These are phyloP conservation scores for Myotis daubentonii DNA, from an alignment of 2,797 vertebrate genomes.

Conservation along the genomic window DNA sequence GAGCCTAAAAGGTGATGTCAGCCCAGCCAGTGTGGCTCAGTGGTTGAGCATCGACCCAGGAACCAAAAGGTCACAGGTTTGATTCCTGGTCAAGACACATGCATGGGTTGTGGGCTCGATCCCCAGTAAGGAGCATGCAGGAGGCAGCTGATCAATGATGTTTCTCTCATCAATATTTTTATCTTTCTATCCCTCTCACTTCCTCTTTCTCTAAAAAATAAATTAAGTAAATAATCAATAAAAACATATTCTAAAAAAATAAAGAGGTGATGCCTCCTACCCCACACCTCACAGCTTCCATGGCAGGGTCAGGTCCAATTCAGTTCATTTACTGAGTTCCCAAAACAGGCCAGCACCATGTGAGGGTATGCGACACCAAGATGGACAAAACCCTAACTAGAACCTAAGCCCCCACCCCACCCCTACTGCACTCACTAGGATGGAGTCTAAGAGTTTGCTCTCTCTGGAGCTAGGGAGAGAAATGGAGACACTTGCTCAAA, in stretches of 20 bases:
- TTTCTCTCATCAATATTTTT: too few relatives aligned
- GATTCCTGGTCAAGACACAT: too few relatives aligned
- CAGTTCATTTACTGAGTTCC: neutral
- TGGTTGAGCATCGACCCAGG: too few relatives aligned
- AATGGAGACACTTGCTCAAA: neutral
- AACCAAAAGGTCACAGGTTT: too few relatives aligned
- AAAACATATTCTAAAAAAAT: too few relatives aligned
- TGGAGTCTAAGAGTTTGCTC: neutral
- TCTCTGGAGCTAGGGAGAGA: neutral
- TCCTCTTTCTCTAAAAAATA: too few relatives aligned
- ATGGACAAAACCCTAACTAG: neutral
- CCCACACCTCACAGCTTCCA: neutral
- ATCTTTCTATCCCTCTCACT: too few relatives aligned
- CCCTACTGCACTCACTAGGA: neutral
- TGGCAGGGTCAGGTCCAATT: fast-evolving
- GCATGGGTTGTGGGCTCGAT: too few relatives aligned
- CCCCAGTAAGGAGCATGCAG: too few relatives aligned
- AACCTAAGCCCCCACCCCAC: neutral
- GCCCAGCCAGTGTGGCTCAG: too few relatives aligned
- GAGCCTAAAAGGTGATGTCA: neutral
- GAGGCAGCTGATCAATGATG: too few relatives aligned
- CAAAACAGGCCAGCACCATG: neutral
- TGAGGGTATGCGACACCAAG: neutral
- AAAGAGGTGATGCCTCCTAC: neutral
- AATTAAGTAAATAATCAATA: too few relatives aligned